A percentile compares a stretch with the other conserved stretches of the same genome.
Conservation (phyloP, 2,113 vertebrate genomes). For the Cryptotis parvus region DNA sequence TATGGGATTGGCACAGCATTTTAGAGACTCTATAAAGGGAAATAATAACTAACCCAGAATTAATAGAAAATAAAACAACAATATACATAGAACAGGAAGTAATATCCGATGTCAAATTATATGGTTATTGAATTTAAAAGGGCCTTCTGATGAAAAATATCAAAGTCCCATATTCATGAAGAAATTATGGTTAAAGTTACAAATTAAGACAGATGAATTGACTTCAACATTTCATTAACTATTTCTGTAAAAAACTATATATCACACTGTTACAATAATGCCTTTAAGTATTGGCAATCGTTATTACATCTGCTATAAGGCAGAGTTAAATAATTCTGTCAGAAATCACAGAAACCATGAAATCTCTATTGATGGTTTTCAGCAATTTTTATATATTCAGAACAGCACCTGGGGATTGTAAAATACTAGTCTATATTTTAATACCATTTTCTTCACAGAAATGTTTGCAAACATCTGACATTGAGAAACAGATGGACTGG, state of each 20-base stretch:
- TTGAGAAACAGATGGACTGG: not conserved
- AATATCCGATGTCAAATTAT: not conserved
- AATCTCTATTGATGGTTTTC: too few relatives aligned
- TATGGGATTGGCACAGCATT: not conserved
- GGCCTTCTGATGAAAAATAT: not conserved
- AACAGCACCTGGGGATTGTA: too few relatives aligned
- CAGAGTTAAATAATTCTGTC: not conserved
- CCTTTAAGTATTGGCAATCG: not conserved
- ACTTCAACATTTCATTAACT: not conserved
- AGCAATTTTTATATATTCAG: too few relatives aligned
- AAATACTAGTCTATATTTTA: not conserved
- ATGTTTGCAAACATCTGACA: not conserved
- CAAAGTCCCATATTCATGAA: not conserved
- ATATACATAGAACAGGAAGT: not conserved
- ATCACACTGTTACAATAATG: not conserved
- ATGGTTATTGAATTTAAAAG: not conserved
- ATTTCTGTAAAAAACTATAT: not conserved
- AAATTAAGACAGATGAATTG: not conserved
- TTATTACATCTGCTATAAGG: not conserved
- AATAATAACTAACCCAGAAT: not conserved
- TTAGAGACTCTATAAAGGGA: not conserved
- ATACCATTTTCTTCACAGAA: not conserved
- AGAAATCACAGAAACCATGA: not conserved
- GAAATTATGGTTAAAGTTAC: conserved; percentile 13
- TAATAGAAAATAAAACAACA: not conserved